Conservation (phyloP, 2,797 vertebrate genomes). For the Typhlichthys eigenmanni region DNA sequence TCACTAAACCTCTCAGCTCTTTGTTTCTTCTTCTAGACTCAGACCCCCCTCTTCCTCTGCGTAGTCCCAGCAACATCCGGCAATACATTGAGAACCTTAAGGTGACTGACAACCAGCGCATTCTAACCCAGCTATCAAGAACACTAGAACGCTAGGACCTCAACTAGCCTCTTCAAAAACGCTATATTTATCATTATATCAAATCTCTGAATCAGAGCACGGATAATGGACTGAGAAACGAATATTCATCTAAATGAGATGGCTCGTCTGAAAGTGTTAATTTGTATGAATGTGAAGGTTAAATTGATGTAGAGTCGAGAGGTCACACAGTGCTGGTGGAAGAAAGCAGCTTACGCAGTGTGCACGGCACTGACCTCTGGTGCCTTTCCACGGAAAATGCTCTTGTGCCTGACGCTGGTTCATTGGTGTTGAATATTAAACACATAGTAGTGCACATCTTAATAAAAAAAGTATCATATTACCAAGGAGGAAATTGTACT, state of each 20-base stretch:
- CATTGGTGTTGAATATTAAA: background rate
- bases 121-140: constrained; percentile 86
- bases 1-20: background rate
- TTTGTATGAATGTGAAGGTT: background rate
- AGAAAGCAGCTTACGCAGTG: constrained; percentile 20
- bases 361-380: constrained; percentile 35
- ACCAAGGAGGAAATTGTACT: background rate
- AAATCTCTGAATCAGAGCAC: constrained; percentile 29
- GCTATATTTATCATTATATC: constrained; percentile 20
- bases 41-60: constrained; percentile 80
- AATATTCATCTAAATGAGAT: constrained; percentile 1
- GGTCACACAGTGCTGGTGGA: background rate
- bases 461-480: constrained; percentile 19
- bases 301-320: constrained; percentile 3
- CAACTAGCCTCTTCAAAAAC: background rate
- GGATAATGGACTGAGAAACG: constrained; percentile 2
- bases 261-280: constrained; percentile 9
- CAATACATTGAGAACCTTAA: constrained; percentile 88
- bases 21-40: constrained; percentile 75
- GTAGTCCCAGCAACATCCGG: constrained; percentile 79
- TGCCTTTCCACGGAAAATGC: constrained; percentile 17
- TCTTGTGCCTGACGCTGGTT: constrained; percentile 14
- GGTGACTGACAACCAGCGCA: constrained; percentile 93
- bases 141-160: constrained; percentile 78
- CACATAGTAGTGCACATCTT: constrained; percentile 10